Conservation (phyloP, 1,140 invertebrate species). For the Oedothorax gibbosus region DNA sequence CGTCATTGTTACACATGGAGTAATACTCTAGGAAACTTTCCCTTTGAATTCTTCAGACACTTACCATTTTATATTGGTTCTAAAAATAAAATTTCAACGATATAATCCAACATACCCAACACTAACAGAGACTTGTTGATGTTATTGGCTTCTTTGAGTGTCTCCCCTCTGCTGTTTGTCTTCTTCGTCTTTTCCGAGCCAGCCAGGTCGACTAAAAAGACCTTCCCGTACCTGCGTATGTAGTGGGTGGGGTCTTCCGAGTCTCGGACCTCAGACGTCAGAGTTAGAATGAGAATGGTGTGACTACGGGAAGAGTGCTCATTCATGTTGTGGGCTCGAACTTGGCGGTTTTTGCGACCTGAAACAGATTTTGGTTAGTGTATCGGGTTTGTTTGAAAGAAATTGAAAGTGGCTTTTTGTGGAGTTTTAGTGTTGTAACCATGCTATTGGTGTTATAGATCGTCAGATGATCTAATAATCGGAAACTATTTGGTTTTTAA, state of each 20-base stretch:
- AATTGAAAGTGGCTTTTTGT: no score
- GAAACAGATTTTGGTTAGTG: background rate
- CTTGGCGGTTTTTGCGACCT: slow-evolving; percentile 86
- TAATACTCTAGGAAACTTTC: no score
- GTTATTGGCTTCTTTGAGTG: slow-evolving; percentile 92
- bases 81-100: no score
- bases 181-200: slow-evolving; percentile 95
- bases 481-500: no score
- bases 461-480: no score
- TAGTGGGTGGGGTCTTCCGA: slow-evolving; percentile 64
- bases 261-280: slow-evolving; percentile 81
- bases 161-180: slow-evolving; percentile 91
- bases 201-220: slow-evolving; percentile 94
- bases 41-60: no score
- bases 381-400: no score
- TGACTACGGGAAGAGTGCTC: slow-evolving; percentile 94
- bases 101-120: slow-evolving; percentile 74
- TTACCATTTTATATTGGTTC: no score
- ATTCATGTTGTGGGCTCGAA: slow-evolving; percentile 95
- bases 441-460: no score
- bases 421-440: no score
- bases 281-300: slow-evolving; percentile 90
- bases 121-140: slow-evolving; percentile 98
- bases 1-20: no score
- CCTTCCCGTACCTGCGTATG: slow-evolving; percentile 79